These are phyloP conservation scores for Jacana jacana DNA, from an alignment of 2,113 vertebrate species.

Conservation along the genomic window DNA sequence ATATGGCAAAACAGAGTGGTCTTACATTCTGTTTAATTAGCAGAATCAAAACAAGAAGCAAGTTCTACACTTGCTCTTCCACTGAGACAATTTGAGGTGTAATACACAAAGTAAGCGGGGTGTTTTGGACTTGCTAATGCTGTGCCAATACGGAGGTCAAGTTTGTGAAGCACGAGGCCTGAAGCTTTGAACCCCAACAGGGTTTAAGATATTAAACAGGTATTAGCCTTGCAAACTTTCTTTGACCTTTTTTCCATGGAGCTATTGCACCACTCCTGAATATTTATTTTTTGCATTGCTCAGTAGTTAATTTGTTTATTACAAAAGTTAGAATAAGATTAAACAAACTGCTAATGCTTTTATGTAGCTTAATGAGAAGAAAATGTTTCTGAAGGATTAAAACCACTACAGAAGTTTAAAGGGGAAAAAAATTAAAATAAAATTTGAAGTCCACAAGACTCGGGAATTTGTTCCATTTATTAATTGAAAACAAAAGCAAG, in stretches of 20 bases:
- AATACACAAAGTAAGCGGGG: accelerated
- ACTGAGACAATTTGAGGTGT: not conserved
- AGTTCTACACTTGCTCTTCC: not conserved
- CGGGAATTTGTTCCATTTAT: constrained; percentile 56
- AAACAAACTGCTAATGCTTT: constrained; percentile 73
- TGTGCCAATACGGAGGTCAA: accelerated
- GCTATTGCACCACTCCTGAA: not conserved
- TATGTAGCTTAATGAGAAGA: constrained; percentile 70
- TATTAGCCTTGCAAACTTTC: not conserved
- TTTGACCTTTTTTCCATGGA: constrained; percentile 30
- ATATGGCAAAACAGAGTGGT: not conserved
- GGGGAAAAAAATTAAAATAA: not conserved
- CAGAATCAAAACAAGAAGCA: accelerated
- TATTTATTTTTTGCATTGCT: not conserved
- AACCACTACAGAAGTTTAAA: constrained; percentile 57
- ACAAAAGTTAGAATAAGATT: constrained; percentile 65
- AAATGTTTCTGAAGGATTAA: constrained; percentile 64
- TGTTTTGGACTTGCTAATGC: not conserved
- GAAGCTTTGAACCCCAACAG: not conserved
- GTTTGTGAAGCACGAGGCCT: too few relatives aligned
- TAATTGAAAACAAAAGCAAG: constrained; percentile 64
- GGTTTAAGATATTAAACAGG: not conserved
- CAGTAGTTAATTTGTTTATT: constrained; percentile 69
- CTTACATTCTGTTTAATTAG: not conserved
- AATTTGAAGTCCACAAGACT: constrained; percentile 1